Evolutionary conservation across 2,113 vertebrate genomes (phyloP).

Genomic region (Pseudorasbora parva): DNA sequence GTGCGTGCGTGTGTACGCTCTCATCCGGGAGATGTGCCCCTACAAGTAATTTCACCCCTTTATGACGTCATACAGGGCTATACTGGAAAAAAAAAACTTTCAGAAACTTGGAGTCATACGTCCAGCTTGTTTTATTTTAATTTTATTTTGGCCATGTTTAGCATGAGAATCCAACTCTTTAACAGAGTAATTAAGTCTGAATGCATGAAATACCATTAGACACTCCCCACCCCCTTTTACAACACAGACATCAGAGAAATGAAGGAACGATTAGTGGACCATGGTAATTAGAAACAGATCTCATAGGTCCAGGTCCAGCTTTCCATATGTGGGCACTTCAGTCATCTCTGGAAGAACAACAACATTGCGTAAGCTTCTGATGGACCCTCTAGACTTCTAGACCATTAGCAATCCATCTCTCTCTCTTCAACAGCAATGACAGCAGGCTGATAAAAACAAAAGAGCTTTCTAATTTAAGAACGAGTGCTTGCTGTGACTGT

Average conservation of each 20-base stretch:
- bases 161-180: no score
- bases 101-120: no score
- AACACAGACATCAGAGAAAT: constrained; percentile 37
- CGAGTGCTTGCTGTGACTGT: constrained; percentile 56
- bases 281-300: constrained; percentile 52
- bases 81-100: no score
- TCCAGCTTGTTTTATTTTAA: no score
- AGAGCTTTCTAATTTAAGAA: constrained; percentile 70
- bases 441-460: constrained; percentile 68
- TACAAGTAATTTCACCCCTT: no score
- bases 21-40: no score
- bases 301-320: not conserved
- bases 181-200: no score
- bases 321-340: constrained; percentile 43
- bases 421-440: constrained; percentile 57
- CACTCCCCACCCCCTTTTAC: no score
- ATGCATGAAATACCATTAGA: no score
- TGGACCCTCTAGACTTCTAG: constrained; percentile 10
- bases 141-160: no score
- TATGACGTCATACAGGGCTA: no score
- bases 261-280: constrained; percentile 37
- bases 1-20: no score
- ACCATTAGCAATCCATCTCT: constrained; percentile 45
- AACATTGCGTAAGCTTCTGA: constrained; percentile 38
- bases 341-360: constrained; percentile 26